Conservation (phyloP, 2,113 vertebrate species). For the Arenaria interpres region DNA sequence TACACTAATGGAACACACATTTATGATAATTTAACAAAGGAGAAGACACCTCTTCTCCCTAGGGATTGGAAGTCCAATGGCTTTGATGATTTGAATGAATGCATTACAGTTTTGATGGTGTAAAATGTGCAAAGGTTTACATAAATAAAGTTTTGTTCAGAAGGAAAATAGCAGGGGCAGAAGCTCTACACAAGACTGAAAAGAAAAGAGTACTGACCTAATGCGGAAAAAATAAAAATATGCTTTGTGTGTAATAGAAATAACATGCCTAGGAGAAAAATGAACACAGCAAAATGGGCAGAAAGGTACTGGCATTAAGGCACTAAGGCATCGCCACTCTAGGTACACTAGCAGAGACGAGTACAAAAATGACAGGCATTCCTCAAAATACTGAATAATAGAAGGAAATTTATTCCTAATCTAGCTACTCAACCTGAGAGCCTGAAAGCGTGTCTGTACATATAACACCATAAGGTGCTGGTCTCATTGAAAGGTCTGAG, state of each 20-base stretch:
- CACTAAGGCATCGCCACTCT: background rate
- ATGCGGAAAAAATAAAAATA: background rate
- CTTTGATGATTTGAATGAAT: background rate
- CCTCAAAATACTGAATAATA: background rate
- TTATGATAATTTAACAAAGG: background rate
- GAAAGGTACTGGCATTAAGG: background rate
- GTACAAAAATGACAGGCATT: background rate
- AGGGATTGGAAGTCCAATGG: background rate
- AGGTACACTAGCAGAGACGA: rapidly evolving
- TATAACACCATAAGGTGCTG: background rate
- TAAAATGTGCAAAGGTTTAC: background rate
- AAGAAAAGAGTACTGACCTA: background rate
- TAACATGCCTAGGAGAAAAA: background rate
- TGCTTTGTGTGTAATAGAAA: background rate
- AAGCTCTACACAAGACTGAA: background rate
- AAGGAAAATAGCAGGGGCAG: background rate
- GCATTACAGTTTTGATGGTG: background rate
- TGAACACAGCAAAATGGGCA: background rate
- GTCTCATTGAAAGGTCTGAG: background rate
- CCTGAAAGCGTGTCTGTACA: background rate
- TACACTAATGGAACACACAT: background rate
- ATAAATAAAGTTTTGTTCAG: background rate
- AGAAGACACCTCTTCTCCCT: background rate
- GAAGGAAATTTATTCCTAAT: background rate
- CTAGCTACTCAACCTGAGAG: background rate